Evolutionary conservation across 2,888 invertebrate species (phyloP).

Genomic region (Lottia scabra): DNA sequence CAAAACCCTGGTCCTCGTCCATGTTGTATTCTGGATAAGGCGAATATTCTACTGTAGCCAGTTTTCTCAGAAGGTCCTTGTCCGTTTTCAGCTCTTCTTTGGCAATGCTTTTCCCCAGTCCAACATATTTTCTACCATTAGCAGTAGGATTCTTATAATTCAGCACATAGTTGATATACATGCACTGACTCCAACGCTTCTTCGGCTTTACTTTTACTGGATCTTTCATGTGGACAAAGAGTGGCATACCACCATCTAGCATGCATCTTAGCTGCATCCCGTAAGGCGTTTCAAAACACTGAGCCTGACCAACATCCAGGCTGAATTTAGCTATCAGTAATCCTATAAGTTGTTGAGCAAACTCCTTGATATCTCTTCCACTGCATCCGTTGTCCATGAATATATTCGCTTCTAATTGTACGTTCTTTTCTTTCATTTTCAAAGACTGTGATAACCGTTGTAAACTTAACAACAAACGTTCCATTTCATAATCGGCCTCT

Average conservation of each 20-base stretch:
- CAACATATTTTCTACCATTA: neutral
- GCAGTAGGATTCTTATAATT: conserved; percentile 27
- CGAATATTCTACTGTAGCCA: conserved; percentile 19
- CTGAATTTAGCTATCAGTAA: conserved; percentile 30
- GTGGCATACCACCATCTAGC: conserved; percentile 37
- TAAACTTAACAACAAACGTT: conserved; percentile 35
- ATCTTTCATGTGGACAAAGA: conserved; percentile 42
- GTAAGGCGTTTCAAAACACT: conserved; percentile 34
- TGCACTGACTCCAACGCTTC: conserved; percentile 36
- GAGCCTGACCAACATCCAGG: conserved; percentile 21
- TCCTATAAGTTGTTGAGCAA: conserved; percentile 35
- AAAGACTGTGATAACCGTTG: conserved; percentile 24
- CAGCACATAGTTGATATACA: conserved; percentile 53
- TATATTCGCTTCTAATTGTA: conserved; percentile 34
- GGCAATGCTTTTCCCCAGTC: neutral
- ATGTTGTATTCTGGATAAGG: conserved; percentile 15
- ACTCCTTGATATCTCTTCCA: conserved; percentile 32
- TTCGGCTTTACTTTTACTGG: conserved; percentile 34
- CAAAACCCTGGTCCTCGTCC: conserved; percentile 27
- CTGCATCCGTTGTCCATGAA: conserved; percentile 39
- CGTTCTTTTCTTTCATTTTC: conserved; percentile 28
- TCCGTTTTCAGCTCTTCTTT: neutral
- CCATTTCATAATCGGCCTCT: conserved; percentile 43
- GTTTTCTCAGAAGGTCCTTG: neutral
- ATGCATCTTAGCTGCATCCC: conserved; percentile 38